Conservation (phyloP, 2,888 invertebrate genomes). For the Clivina fossor region DNA sequence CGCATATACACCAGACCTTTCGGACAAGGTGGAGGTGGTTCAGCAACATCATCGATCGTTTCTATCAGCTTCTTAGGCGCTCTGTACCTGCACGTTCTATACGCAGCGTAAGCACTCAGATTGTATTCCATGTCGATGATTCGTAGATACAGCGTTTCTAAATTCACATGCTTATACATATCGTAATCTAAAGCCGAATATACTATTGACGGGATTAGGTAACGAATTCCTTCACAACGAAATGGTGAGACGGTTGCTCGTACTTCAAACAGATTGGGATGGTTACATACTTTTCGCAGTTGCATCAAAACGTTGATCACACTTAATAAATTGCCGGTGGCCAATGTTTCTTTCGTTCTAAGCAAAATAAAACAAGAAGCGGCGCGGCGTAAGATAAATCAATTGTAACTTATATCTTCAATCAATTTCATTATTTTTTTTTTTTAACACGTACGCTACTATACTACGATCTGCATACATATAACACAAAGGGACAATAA, state of each 20-base stretch:
- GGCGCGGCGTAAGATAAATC: too few species aligned
- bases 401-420: too few species aligned
- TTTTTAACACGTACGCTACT: too few species aligned
- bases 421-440: too few species aligned
- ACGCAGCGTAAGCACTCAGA: conserved; percentile 80
- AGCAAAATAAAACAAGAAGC: too few species aligned
- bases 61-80: conserved; percentile 71
- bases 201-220: conserved; percentile 70
- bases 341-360: conserved; percentile 93
- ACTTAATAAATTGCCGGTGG: conserved; percentile 89
- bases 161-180: conserved; percentile 67
- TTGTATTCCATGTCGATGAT: conserved; percentile 67
- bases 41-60: conserved; percentile 64
- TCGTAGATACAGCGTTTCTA: conserved; percentile 65
- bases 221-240: conserved; percentile 76
- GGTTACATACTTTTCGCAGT: conserved; percentile 95
- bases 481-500: too few species aligned
- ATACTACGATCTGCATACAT: too few species aligned
- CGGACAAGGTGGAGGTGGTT: conserved; percentile 65
- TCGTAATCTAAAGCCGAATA: conserved; percentile 71
- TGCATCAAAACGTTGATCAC: conserved; percentile 98
- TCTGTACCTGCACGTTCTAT: conserved; percentile 74
- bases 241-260: conserved; percentile 94
- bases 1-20: conserved; percentile 66
- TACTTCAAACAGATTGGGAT: conserved; percentile 97